Evolutionary conservation across 2,797 vertebrate genomes (phyloP), one percentile per base, ranked within the genome.

Genomic region (Ctenochaetus hawaiiensis): DNA sequence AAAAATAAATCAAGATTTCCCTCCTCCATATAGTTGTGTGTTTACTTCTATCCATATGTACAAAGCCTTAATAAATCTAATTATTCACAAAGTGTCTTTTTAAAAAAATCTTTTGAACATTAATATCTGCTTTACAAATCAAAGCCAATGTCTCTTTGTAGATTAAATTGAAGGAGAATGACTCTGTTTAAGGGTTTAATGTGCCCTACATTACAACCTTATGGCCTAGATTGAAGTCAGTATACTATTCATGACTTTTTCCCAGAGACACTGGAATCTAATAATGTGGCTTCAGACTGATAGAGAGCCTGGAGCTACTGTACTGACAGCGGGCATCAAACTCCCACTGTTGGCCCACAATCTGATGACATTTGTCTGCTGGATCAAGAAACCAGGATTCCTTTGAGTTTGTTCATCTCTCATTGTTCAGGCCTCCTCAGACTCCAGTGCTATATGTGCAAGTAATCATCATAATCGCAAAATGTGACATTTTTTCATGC

Each of bases 121-220:
- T 8, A 34, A 52, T 11, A 63, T 51, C 30, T 26, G 1, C 20
- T 18, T 60, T 3, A 60, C 6, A 22, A 60, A 52, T 16, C 0
- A 22, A n/a, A 52, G 4, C 43, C 12, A 2, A 26, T 1, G 37
- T 18, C 10, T 45, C 9, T 51, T 39, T 65, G 34, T 56, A 0
- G 20, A 10, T 43, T 58, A n/a, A 23, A 60, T 18, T 67, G 41
- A 57, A 43, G 56, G 3, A 65, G 13, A 43, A 49, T 61, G 0
- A 3, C 17, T 53, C 57, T 0, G 8, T 67, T 44, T 61, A 23
- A 65, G 57, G 37, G 22, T 16, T 48, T 17, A 67, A 61, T 41
- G 56, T 67, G 80, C 8, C 81, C 84, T 80, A 77, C 60, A 81
- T 89, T 65, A 16, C 49, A 67, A 74, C 72, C 58, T 66, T 39